These are phyloP conservation scores for Biston stratarius DNA, from an alignment of 2,888 invertebrate genomes.

Conservation along the genomic window DNA sequence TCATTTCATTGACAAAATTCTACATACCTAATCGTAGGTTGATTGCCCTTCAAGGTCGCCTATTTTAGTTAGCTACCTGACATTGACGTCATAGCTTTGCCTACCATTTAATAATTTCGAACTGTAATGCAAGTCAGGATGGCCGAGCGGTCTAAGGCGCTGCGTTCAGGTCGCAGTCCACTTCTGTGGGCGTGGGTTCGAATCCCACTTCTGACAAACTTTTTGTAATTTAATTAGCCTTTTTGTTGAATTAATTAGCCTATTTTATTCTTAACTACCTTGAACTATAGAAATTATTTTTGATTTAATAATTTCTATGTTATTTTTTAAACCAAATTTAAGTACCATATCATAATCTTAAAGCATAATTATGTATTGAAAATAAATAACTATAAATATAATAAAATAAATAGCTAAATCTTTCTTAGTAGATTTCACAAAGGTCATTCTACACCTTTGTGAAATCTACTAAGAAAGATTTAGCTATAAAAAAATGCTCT, in stretches of 20 bases:
- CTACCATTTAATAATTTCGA: conserved; percentile 53
- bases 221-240: conserved; percentile 41
- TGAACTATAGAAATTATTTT: neutral
- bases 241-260: too few species aligned
- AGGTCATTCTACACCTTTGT: too few species aligned
- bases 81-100: conserved; percentile 48
- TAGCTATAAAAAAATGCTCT: too few species aligned
- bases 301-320: too few species aligned
- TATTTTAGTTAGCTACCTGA: conserved; percentile 7
- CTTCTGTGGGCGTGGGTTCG: conserved; percentile 84
- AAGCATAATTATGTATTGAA: too few species aligned
- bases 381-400: too few species aligned
- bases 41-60: conserved; percentile 7
- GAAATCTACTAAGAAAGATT: too few species aligned
- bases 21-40: neutral
- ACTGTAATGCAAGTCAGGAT: conserved; percentile 57
- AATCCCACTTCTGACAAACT: conserved; percentile 81
- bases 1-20: neutral
- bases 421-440: too few species aligned
- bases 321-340: too few species aligned
- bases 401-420: too few species aligned
- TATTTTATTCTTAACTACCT: neutral
- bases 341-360: too few species aligned
- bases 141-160: conserved; percentile 83
- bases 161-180: conserved; percentile 84